Evolutionary conservation across 1,140 invertebrate genomes (phyloP), one percentile per base, ranked within the genome.

Genomic region (Cyphomyrmex costatus): DNA sequence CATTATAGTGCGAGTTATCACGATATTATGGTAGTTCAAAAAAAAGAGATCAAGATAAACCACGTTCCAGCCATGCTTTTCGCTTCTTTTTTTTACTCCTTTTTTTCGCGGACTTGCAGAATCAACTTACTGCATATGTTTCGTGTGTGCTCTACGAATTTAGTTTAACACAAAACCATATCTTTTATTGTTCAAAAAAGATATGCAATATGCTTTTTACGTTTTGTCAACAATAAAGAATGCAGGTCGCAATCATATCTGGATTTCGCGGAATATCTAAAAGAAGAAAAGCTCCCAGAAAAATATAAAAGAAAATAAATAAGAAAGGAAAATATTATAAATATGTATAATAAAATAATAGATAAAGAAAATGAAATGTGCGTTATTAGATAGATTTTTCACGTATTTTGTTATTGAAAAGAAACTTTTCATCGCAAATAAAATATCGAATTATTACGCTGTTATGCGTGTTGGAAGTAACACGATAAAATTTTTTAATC

Each of bases 1-100:
- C 30, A 27, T 63, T 27, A 53, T 42, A 6, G 33, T 33, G 33
- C 30, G 21, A 80, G 58, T 70, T 70, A 80, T 80, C 56, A 56
- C 33, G 21, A 80, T 42, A 42, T 70, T 70, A 70, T 10, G 21
- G 6, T 33, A 70, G 63, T 49, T 21, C n/a, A n/a, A 56, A 80
- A 56, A 80, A 80, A 65, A 70, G 33, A 19, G 63, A 46, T 80
- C 21, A 14, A 80, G 78, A 80, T 70, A 80, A 80, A 80, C n/a
- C 63, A 80, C 63, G 78, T 80, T 0, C 53, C 46, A 4, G 77
- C 16, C 46, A 16, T 36, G 21, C n/a, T 19, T 80, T 63, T 79
- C 6, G 4, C 16, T 33, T 4, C 12, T 5, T 78, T n/a, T 63
- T 63, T 63, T 63, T 8, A 6, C 19, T 1, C 3, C 1, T 49